phyloP scores from a whole-genome alignment of 2,888 invertebrate genomes.

The Dilophus febrilis region DNA sequence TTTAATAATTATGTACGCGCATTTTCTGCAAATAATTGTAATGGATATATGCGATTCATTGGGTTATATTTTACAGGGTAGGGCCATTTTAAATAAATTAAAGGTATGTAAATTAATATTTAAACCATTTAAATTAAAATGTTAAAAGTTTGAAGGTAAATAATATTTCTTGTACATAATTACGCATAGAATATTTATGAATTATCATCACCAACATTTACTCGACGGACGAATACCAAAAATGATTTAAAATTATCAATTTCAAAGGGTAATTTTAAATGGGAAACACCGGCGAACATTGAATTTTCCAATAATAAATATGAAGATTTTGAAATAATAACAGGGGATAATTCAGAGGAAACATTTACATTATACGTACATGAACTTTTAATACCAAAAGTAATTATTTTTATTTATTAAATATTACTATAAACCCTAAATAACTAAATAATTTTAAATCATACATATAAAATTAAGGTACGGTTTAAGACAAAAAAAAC shows the following conservation, averaged over 20 bases:
- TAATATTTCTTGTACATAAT: background rate
- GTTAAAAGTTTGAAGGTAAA: background rate
- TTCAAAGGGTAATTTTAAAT: conserved; percentile 1
- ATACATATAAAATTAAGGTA: too few species aligned
- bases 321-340: background rate
- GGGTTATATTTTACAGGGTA: background rate
- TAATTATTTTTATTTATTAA: too few species aligned
- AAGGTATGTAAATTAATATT: background rate
- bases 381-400: conserved; percentile 1
- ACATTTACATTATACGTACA: background rate
- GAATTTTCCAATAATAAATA: background rate
- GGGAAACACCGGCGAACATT: background rate
- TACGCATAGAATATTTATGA: too few species aligned
- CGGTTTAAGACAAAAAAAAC: too few species aligned
- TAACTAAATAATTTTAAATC: too few species aligned
- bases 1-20: conserved; percentile 1
- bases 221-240: conserved; percentile 4
- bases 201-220: conserved; percentile 1
- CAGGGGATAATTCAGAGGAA: background rate
- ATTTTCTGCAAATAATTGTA: background rate
- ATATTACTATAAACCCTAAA: too few species aligned
- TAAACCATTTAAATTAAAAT: background rate
- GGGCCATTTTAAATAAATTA: background rate
- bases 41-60: background rate
- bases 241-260: conserved; percentile 3